Percentiles rank a stretch among this genome's conserved stretches.
Evolutionary conservation across 2,113 vertebrate species (phyloP).

Genomic region (Notarius lentiginosus): DNA sequence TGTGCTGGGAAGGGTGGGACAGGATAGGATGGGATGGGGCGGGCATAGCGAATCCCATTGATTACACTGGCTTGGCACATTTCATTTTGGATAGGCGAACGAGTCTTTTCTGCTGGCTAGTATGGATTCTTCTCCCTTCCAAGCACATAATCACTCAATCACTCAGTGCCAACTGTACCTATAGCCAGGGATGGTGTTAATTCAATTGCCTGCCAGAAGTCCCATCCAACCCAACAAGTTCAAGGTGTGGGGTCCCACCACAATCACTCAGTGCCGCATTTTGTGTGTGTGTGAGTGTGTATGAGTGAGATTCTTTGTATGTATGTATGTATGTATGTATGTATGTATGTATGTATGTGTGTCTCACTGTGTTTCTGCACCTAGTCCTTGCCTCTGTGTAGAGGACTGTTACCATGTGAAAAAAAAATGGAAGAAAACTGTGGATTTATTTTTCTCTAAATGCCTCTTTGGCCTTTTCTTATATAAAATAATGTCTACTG

Average conservation of each 20-base stretch:
- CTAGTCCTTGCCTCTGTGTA: constrained; percentile 53
- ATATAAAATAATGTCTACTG: constrained; percentile 60
- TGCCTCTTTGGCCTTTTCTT: constrained; percentile 60
- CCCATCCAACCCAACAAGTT: constrained; percentile 16
- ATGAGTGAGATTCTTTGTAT: constrained; percentile 44
- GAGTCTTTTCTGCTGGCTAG: constrained; percentile 89
- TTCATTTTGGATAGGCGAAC: constrained; percentile 69
- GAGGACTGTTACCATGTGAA: constrained; percentile 58
- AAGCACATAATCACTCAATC: constrained; percentile 66
- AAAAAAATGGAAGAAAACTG: constrained; percentile 67
- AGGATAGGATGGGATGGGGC: constrained; percentile 63
- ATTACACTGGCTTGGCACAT: constrained; percentile 70
- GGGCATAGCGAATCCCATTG: constrained; percentile 71
- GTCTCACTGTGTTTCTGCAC: constrained; percentile 47
- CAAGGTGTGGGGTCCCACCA: constrained; percentile 37
- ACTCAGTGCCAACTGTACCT: constrained; percentile 49
- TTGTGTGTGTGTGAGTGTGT: constrained; percentile 36
- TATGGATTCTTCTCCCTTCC: constrained; percentile 65
- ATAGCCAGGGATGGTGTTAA: constrained; percentile 45
- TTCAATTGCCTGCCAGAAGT: constrained; percentile 20
- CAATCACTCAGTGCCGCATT: constrained; percentile 33
- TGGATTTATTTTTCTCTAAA: constrained; percentile 72
- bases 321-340: too few species aligned
- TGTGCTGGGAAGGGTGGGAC: constrained; percentile 43
- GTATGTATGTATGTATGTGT: constrained; percentile 48